Evolutionary conservation across 2,888 invertebrate species (phyloP).

Genomic region (Pterostichus madidus): DNA sequence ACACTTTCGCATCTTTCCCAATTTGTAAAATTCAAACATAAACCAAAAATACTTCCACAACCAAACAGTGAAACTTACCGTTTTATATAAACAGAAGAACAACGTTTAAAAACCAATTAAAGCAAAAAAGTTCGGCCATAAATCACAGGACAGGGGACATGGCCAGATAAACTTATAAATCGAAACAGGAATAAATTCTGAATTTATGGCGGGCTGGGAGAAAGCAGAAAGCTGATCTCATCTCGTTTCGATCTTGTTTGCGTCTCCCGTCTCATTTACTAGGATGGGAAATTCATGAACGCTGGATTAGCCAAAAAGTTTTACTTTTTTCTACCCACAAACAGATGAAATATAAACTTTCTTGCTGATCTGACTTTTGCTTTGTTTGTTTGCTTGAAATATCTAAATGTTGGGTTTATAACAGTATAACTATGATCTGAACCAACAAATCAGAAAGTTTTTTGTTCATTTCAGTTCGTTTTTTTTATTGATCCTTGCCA

Average conservation of each 20-base stretch:
- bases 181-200: conserved; percentile 45
- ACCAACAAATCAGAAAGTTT: too few relatives aligned
- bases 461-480: too few relatives aligned
- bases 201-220: conserved; percentile 35
- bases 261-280: neutral
- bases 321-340: conserved; percentile 16
- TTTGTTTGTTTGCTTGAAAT: conserved; percentile 17
- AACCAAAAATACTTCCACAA: conserved; percentile 32
- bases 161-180: conserved; percentile 46
- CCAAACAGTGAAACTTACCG: neutral
- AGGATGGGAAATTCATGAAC: conserved; percentile 33
- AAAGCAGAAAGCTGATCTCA: conserved; percentile 22
- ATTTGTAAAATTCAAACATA: conserved; percentile 41
- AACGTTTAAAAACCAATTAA: conserved; percentile 36
- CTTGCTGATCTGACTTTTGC: neutral
- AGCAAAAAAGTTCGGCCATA: conserved; percentile 12
- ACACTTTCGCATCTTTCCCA: conserved; percentile 22
- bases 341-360: conserved; percentile 21
- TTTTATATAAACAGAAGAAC: conserved; percentile 20
- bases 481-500: too few relatives aligned
- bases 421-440: too few relatives aligned
- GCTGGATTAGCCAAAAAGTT: conserved; percentile 37
- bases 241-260: neutral
- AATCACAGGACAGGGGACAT: conserved; percentile 3
- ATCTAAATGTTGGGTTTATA: neutral